Evolutionary conservation across 2,888 invertebrate genomes (phyloP).

Genomic region (Thumatha senex): DNA sequence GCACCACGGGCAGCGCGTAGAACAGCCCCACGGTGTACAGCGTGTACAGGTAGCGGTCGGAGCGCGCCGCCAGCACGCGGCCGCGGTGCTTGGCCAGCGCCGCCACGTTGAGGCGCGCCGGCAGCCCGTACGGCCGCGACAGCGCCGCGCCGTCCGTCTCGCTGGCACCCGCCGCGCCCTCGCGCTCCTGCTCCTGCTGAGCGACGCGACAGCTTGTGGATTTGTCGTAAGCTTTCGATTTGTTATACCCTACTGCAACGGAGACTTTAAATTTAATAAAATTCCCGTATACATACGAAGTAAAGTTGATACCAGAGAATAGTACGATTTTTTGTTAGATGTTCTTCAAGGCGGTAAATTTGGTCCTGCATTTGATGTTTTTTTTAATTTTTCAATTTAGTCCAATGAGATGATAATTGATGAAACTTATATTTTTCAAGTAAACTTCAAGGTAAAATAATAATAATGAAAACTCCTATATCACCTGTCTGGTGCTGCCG

Average conservation of each 20-base stretch:
- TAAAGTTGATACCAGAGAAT: too few species aligned
- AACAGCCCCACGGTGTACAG: constrained; percentile 92
- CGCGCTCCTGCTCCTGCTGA: not conserved
- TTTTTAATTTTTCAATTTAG: too few species aligned
- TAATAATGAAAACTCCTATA: not conserved
- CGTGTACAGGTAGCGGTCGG: constrained; percentile 82
- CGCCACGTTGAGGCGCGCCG: constrained; percentile 68
- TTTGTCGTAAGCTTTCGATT: too few species aligned
- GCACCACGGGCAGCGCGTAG: constrained; percentile 93
- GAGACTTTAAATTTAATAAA: too few species aligned
- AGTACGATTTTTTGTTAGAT: not conserved
- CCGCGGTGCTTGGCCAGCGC: constrained; percentile 65
- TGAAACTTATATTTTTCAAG: too few species aligned
- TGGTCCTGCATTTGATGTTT: not conserved
- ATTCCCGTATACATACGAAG: too few species aligned
- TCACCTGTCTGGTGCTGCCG: constrained; percentile 1
- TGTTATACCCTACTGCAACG: too few species aligned
- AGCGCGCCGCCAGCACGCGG: constrained; percentile 72
- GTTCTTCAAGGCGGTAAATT: not conserved
- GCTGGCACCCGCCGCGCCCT: not conserved
- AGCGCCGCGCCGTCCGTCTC: constrained; percentile 11
- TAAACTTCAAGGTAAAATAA: too few species aligned
- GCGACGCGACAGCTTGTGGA: too few species aligned
- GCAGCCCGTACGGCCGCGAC: constrained; percentile 66
- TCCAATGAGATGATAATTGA: too few species aligned